A percentile compares a stretch with the other conserved stretches of the same genome.
These are phyloP conservation scores for Sylvia borin DNA, from an alignment of 2,797 vertebrate genomes.

Conservation along the genomic window DNA sequence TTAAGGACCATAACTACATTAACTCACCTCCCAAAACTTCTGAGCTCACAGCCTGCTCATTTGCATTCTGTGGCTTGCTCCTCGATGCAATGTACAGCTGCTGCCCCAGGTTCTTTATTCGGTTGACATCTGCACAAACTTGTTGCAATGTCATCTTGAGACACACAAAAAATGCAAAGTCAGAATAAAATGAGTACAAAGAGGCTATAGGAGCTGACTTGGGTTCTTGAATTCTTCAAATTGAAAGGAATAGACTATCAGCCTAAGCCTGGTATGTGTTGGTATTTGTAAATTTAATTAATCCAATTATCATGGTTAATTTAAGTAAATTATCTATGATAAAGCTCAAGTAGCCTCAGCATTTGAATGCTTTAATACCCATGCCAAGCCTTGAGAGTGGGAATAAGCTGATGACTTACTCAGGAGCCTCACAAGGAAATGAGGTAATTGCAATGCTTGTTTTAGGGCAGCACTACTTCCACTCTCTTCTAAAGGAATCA, in stretches of 20 bases:
- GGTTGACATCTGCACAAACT: conserved; percentile 71
- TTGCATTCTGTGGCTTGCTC: conserved; percentile 30
- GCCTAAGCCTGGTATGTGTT: not conserved
- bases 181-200: not conserved
- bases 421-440: not conserved
- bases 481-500: not conserved
- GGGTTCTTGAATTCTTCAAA: not conserved
- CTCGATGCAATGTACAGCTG: conserved; percentile 71
- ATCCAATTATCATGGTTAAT: not conserved
- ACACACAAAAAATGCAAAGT: not conserved
- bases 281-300: not conserved
- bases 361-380: not conserved
- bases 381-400: not conserved
- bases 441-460: not conserved
- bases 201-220: not conserved
- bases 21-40: conserved; percentile 56
- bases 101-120: conserved; percentile 74
- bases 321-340: not conserved
- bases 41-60: not conserved
- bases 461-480: not conserved
- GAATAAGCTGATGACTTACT: not conserved
- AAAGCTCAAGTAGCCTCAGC: not conserved
- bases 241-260: not conserved
- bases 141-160: conserved; percentile 72
- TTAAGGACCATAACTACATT: not conserved